phyloP scores from a whole-genome alignment of 2,113 vertebrate species.

The Manacus vitellinus region DNA sequence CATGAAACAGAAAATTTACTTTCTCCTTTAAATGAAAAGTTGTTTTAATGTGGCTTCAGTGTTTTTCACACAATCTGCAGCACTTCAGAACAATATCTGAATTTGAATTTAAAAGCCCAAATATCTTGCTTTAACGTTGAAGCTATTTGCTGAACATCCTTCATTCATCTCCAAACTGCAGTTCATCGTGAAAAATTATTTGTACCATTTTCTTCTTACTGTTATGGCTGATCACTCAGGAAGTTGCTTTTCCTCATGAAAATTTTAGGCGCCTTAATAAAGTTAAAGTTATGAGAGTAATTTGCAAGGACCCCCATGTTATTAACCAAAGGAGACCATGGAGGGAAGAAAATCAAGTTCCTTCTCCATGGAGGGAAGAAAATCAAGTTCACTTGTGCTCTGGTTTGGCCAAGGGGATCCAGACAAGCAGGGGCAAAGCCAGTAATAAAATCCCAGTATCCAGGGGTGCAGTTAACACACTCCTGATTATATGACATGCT shows the following conservation, averaged over 20 bases:
- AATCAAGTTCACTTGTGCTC: background rate
- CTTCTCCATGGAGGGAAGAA: background rate
- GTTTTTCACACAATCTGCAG: background rate
- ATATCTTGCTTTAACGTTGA: background rate
- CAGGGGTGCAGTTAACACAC: background rate
- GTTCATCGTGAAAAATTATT: background rate
- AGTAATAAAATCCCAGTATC: background rate
- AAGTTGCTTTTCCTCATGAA: background rate
- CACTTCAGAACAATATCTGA: background rate
- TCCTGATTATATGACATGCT: background rate
- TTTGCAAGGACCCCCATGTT: background rate
- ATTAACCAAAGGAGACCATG: background rate
- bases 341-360: background rate
- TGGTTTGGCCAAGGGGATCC: background rate
- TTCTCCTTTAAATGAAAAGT: background rate
- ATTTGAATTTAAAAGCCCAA: background rate
- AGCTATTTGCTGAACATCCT: background rate
- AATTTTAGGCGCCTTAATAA: background rate
- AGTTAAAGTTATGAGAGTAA: too few species aligned
- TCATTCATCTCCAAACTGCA: background rate
- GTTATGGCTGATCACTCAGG: background rate
- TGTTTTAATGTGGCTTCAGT: background rate
- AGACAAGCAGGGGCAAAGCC: background rate
- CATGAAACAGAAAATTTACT: background rate
- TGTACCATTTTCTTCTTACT: background rate